A percentile compares a stretch with the other conserved stretches of the same genome.
phyloP scores from a whole-genome alignment of 2,888 invertebrate species.

The Quadroppia sp. region DNA sequence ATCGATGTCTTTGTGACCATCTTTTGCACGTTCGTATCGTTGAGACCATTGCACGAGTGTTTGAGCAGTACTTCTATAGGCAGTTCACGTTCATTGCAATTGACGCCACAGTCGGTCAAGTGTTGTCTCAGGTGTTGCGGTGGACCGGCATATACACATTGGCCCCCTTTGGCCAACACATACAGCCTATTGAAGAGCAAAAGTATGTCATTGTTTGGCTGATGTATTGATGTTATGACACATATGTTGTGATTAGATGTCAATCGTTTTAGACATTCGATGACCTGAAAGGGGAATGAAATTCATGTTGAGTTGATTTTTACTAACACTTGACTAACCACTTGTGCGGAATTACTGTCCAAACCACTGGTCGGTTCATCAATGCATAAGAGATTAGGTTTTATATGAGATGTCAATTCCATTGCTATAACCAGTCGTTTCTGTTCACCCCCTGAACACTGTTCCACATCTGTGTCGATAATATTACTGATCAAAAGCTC shows the following conservation, averaged over 20 bases:
- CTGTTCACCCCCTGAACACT: conserved; percentile 17
- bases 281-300: not conserved
- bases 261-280: conserved; percentile 3
- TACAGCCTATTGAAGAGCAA: not conserved
- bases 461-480: not conserved
- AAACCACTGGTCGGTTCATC: conserved; percentile 29
- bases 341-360: conserved; percentile 16
- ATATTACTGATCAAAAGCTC: not conserved
- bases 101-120: not conserved
- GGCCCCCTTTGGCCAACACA: conserved; percentile 22
- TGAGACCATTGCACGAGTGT: conserved; percentile 24
- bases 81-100: not conserved
- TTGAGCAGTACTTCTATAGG: conserved; percentile 32
- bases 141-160: not conserved
- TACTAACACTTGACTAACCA: not conserved
- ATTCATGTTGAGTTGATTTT: not conserved
- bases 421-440: conserved; percentile 3
- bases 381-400: conserved; percentile 9
- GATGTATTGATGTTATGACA: conserved; percentile 30
- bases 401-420: not conserved
- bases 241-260: conserved; percentile 13
- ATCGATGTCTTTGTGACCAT: not conserved
- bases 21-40: not conserved
- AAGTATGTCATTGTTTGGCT: conserved; percentile 17
- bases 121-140: not conserved